These are phyloP conservation scores for Phallusia fumigata DNA, from an alignment of 23 tunicate genomes.

Conservation along the genomic window DNA sequence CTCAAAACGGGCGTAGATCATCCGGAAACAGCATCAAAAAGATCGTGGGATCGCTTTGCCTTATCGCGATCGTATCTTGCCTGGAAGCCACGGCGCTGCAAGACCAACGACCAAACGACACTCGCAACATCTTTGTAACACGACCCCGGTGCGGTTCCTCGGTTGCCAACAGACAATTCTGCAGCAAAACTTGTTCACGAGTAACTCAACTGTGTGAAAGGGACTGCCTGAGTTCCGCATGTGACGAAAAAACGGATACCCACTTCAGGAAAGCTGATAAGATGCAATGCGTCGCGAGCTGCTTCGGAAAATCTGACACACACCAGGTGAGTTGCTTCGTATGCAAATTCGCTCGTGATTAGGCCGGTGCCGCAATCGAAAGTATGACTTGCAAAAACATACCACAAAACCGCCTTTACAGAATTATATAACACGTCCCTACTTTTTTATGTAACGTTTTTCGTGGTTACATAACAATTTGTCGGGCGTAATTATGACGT, in stretches of 20 bases:
- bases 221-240: not conserved
- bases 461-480: not conserved
- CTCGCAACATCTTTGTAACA: not conserved
- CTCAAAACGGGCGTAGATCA: not conserved
- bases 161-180: not conserved
- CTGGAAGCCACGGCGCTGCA: not conserved
- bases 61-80: constrained; percentile 2
- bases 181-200: not conserved
- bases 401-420: too few relatives aligned
- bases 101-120: not conserved
- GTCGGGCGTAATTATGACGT: not conserved
- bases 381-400: too few relatives aligned
- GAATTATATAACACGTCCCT: not conserved
- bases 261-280: not conserved
- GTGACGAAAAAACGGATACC: not conserved
- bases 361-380: too few relatives aligned
- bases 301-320: not conserved
- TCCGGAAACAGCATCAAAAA: not conserved
- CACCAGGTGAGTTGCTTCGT: not conserved
- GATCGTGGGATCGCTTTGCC: not conserved
- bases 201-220: not conserved
- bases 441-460: not conserved
- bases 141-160: not conserved
- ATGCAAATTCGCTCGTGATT: too few relatives aligned
- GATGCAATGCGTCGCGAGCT: not conserved